Conservation (phyloP, 2,113 vertebrate species). For the Podarcis muralis region DNA sequence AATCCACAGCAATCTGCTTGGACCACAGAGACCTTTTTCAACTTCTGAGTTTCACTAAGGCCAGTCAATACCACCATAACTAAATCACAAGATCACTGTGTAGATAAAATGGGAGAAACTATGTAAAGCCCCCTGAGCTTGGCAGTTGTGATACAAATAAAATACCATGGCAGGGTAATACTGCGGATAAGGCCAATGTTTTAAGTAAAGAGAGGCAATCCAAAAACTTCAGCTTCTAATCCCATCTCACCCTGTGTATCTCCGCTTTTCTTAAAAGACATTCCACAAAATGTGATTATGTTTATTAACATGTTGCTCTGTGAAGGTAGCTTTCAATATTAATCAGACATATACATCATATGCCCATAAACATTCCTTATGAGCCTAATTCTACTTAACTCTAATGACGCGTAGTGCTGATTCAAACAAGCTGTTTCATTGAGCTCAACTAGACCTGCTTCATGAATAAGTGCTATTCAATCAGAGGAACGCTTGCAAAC, state of each 20-base stretch:
- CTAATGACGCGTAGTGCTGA: conserved; percentile 3
- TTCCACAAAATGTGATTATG: background rate
- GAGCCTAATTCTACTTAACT: conserved; percentile 19
- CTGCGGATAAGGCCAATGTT: background rate
- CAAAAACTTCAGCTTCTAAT: background rate
- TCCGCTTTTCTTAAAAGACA: background rate
- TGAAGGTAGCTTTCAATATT: background rate
- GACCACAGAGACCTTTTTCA: background rate
- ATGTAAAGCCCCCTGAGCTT: background rate
- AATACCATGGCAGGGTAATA: background rate
- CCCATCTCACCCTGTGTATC: background rate
- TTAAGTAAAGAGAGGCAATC: background rate
- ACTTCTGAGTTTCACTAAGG: background rate
- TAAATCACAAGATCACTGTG: background rate
- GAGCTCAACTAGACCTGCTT: background rate
- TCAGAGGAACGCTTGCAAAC: conserved; percentile 25
- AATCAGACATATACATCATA: background rate
- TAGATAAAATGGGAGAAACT: background rate
- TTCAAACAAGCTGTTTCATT: conserved; percentile 23
- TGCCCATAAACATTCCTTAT: background rate
- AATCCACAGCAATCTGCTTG: background rate
- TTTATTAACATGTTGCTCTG: background rate
- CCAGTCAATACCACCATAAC: background rate
- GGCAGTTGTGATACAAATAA: background rate
- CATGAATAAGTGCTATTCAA: conserved; percentile 30